These are phyloP conservation scores for Drusus annulatus DNA, from an alignment of 1,140 invertebrate species.

Conservation along the genomic window DNA sequence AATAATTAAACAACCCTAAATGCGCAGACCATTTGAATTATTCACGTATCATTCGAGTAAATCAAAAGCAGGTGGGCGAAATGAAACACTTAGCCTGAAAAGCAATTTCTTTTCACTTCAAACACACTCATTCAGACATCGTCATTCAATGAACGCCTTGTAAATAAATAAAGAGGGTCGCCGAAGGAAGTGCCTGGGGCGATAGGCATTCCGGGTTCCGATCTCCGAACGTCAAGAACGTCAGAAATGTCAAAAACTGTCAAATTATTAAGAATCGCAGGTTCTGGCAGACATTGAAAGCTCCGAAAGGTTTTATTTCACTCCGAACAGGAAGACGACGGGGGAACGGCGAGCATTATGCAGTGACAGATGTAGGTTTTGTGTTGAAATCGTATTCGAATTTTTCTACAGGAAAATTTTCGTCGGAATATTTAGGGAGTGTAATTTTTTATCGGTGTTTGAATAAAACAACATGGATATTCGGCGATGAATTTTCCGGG, in stretches of 20 bases:
- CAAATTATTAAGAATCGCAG: slow-evolving; percentile 30
- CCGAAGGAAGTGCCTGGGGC: neutral
- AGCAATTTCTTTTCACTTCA: slow-evolving; percentile 25
- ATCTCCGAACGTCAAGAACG: neutral
- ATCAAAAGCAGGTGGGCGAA: neutral
- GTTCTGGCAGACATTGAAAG: neutral
- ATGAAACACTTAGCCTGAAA: neutral
- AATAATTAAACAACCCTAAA: too few relatives aligned
- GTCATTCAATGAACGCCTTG: slow-evolving; percentile 15
- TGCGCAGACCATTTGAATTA: too few relatives aligned
- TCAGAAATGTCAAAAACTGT: slow-evolving; percentile 39
- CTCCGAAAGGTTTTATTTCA: neutral
- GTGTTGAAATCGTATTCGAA: slow-evolving; percentile 15
- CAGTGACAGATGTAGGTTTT: slow-evolving; percentile 20
- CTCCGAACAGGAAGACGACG: neutral
- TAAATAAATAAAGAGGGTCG: neutral
- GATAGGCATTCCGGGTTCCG: neutral
- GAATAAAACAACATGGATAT: neutral
- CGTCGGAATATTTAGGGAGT: too few relatives aligned
- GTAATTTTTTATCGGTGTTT: neutral
- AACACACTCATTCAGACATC: slow-evolving; percentile 1
- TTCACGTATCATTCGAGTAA: too few relatives aligned
- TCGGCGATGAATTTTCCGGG: too few relatives aligned
- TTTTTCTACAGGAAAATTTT: slow-evolving; percentile 4
- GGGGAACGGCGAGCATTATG: neutral